phyloP scores from a whole-genome alignment of 2,888 invertebrate genomes.

The Heteromyza rotundicornis region DNA sequence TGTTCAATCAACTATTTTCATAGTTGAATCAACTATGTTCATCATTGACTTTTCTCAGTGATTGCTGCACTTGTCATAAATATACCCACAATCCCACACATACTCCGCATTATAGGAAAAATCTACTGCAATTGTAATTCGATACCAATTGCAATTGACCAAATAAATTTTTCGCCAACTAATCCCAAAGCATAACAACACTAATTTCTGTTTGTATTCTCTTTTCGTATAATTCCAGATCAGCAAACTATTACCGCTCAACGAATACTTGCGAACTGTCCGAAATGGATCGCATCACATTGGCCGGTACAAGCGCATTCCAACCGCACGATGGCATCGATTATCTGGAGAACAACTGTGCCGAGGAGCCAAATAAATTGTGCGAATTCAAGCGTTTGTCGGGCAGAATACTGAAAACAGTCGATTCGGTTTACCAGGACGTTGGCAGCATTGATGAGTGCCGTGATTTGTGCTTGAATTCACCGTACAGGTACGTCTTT shows the following conservation, averaged over 20 bases:
- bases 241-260: conserved; percentile 86
- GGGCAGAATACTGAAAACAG: conserved; percentile 88
- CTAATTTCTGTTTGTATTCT: conserved; percentile 14
- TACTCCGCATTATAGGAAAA: too few relatives aligned
- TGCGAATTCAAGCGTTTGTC: conserved; percentile 90
- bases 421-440: conserved; percentile 90
- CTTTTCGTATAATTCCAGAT: conserved; percentile 70
- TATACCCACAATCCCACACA: too few relatives aligned
- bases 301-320: conserved; percentile 82
- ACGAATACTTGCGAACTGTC: conserved; percentile 87
- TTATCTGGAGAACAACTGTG: conserved; percentile 91
- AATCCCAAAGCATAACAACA: not conserved
- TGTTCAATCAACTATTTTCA: too few relatives aligned
- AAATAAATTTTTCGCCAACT: conserved; percentile 7
- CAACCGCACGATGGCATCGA: conserved; percentile 73
- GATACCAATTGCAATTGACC: conserved; percentile 1
- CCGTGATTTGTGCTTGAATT: conserved; percentile 85
- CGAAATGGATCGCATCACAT: conserved; percentile 89
- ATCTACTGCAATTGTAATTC: too few relatives aligned
- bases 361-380: conserved; percentile 88
- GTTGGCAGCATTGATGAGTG: conserved; percentile 86
- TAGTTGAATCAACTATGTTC: too few relatives aligned
- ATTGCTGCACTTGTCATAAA: too few relatives aligned
- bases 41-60: too few relatives aligned
- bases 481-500: conserved; percentile 72